Evolutionary conservation across 2,113 vertebrate species (phyloP).

Genomic region (Rana temporaria): DNA sequence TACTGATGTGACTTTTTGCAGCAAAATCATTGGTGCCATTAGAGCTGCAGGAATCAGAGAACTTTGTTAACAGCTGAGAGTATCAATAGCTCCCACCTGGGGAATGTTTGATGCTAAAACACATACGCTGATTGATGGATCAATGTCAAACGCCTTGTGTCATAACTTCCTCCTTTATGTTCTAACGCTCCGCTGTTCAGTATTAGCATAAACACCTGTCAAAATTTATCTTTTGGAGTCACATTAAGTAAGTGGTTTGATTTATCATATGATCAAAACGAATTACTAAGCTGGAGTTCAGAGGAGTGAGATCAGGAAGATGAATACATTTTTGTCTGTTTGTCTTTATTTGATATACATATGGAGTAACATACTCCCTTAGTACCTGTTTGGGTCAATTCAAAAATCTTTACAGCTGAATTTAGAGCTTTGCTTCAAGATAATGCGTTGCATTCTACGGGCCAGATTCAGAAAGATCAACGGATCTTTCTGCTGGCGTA

Average conservation of each 20-base stretch:
- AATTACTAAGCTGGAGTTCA: no score
- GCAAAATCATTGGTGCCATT: constrained; percentile 21
- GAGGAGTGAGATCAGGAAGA: no score
- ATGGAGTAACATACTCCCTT: no score
- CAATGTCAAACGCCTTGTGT: background rate
- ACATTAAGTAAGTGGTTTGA: background rate
- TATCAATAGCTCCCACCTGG: constrained; percentile 1
- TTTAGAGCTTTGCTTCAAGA: no score
- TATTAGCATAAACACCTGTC: constrained; percentile 30
- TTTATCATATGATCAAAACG: constrained; percentile 21
- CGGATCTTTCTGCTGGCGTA: no score
- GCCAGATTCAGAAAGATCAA: no score
- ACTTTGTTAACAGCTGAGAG: constrained; percentile 4
- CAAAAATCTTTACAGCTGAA: no score
- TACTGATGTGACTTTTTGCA: background rate
- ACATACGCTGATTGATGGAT: constrained; percentile 30
- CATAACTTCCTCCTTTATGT: background rate
- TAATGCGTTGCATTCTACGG: no score
- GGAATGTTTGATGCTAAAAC: constrained; percentile 27
- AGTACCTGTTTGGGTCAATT: no score
- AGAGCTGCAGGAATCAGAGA: background rate
- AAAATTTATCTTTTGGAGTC: constrained; percentile 9
- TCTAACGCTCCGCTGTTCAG: constrained; percentile 7
- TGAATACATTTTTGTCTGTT: no score
- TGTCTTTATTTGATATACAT: no score